Conservation (phyloP, 2,113 vertebrate genomes). For the Lutjanus erythropterus region DNA sequence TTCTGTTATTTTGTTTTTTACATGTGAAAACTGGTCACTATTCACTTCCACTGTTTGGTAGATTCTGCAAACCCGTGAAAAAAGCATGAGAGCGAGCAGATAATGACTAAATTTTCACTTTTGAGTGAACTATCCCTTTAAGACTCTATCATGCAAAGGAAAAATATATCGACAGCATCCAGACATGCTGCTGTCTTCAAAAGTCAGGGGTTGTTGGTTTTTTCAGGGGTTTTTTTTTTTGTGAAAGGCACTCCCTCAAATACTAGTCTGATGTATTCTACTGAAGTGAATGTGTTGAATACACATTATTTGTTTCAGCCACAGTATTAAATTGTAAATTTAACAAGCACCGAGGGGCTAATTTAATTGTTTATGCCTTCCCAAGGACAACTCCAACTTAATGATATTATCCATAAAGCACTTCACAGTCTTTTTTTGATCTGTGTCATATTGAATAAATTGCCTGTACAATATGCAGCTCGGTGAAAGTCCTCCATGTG, state of each 20-base stretch:
- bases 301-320: background rate
- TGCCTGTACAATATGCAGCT: constrained; percentile 13
- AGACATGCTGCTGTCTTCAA: no score
- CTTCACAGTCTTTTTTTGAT: constrained; percentile 37
- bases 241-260: background rate
- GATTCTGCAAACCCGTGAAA: no score
- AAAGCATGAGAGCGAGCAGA: no score
- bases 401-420: constrained; percentile 40
- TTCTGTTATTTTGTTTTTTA: no score
- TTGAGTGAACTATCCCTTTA: no score
- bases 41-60: no score
- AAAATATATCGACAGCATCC: no score
- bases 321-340: constrained; percentile 24
- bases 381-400: constrained; percentile 43
- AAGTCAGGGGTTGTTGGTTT: no score
- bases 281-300: constrained; percentile 4
- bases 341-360: constrained; percentile 44
- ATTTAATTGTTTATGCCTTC: constrained; percentile 31
- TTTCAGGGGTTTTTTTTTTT: background rate
- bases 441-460: constrained; percentile 34
- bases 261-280: background rate
- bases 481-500: constrained; percentile 6
- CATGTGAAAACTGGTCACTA: no score
- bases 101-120: no score
- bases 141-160: no score